Percentiles rank a stretch among this genome's conserved stretches.
These are phyloP conservation scores for Bellardia pandia DNA, from an alignment of 2,888 invertebrate species.

Conservation along the genomic window DNA sequence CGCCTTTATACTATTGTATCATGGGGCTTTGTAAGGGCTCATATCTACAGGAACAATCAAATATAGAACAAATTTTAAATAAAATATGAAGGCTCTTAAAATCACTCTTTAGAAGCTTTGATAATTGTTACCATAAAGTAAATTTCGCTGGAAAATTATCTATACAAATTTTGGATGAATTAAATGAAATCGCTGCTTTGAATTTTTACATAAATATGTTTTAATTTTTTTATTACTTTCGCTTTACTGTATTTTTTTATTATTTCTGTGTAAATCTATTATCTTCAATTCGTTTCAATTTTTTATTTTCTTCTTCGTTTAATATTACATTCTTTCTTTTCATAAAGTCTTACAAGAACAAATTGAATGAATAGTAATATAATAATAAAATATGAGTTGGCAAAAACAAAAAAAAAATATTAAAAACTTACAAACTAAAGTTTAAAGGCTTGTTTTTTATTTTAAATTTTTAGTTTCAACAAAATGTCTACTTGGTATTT, in stretches of 20 bases:
- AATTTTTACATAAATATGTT: slow-evolving; percentile 60
- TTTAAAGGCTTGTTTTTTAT: slow-evolving; percentile 52
- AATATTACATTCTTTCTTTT: slow-evolving; percentile 44
- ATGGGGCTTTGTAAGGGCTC: no score
- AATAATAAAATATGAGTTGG: slow-evolving; percentile 52
- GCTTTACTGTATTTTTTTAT: slow-evolving; percentile 26
- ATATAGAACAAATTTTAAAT: no score
- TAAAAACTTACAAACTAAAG: slow-evolving; percentile 66
- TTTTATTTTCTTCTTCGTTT: slow-evolving; percentile 11
- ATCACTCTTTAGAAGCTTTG: no score
- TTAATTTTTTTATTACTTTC: slow-evolving; percentile 39
- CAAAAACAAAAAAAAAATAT: slow-evolving; percentile 44
- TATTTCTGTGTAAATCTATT: slow-evolving; percentile 34
- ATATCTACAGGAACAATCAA: no score
- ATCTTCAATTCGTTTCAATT: slow-evolving; percentile 45
- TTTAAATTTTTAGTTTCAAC: slow-evolving; percentile 35
- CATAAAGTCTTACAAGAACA: slow-evolving; percentile 54
- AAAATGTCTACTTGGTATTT: slow-evolving; percentile 26
- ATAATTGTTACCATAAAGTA: no score
- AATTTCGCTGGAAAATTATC: no score
- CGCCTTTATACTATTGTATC: no score
- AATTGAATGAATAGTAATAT: slow-evolving; percentile 39
- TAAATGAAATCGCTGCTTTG: not conserved
- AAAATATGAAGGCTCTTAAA: no score
- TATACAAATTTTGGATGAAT: no score